These are phyloP conservation scores for Gnathonemus echidnorhynchus DNA, from an alignment of 2,113 vertebrate genomes.

Conservation along the genomic window DNA sequence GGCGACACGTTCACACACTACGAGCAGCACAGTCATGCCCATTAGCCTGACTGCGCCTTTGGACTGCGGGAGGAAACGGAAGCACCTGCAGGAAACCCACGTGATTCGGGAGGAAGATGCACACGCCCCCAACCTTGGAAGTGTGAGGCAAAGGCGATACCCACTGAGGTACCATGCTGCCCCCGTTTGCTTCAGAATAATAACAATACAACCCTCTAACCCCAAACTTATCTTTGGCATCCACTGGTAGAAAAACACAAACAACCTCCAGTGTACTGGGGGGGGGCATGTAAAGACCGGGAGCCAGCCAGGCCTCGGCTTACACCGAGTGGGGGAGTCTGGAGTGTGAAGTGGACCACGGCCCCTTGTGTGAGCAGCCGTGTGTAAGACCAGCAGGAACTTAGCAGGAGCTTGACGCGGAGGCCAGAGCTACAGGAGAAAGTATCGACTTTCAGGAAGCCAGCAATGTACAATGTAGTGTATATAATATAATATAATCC, in stretches of 20 bases:
- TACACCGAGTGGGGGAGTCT: not conserved
- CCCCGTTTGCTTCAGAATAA: not conserved
- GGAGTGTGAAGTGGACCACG: not conserved
- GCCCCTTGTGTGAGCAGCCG: not conserved
- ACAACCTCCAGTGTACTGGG: too few species aligned
- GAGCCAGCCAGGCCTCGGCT: not conserved
- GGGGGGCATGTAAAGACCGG: not conserved
- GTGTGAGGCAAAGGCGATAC: not conserved
- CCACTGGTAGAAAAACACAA: not conserved
- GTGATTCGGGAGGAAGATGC: not conserved
- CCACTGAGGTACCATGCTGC: not conserved
- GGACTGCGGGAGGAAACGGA: not conserved
- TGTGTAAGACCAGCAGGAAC: not conserved
- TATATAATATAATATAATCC: not conserved
- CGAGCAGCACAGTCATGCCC: not conserved
- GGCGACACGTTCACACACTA: not conserved
- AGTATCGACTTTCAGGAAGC: not conserved
- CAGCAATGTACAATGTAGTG: not conserved
- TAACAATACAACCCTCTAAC: not conserved
- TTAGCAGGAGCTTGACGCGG: not conserved
- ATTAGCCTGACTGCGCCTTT: not conserved
- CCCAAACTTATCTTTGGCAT: not conserved
- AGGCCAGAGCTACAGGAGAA: not conserved
- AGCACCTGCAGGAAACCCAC: not conserved
- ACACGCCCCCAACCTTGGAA: not conserved